Percentiles rank a stretch among this genome's conserved stretches.
Conservation (phyloP, 2,888 invertebrate species). For the Tipula helvola region DNA sequence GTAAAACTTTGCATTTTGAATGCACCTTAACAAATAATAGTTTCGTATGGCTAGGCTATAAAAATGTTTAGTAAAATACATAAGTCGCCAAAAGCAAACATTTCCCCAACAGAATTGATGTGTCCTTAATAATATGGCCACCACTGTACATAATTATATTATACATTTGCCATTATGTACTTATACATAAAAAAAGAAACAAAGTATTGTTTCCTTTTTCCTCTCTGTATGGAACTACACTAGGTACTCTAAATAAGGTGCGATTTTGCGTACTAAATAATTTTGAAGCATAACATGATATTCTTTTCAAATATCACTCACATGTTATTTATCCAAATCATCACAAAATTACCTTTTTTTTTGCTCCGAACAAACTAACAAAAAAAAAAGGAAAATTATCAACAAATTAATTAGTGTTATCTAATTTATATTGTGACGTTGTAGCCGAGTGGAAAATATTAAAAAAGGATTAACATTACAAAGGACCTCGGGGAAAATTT, state of each 20-base stretch:
- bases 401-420: neutral
- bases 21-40: too few species aligned
- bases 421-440: neutral
- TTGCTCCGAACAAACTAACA: neutral
- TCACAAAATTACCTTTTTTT: neutral
- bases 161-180: neutral
- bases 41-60: too few species aligned
- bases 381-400: neutral
- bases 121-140: too few species aligned
- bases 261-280: neutral
- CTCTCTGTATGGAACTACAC: neutral
- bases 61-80: too few species aligned
- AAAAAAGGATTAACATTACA: neutral
- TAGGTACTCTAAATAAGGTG: neutral
- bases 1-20: too few species aligned
- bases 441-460: neutral
- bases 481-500: neutral
- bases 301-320: neutral
- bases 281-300: neutral
- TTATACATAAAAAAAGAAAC: neutral
- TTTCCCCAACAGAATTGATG: too few species aligned
- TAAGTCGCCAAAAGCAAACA: too few species aligned
- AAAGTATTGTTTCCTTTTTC: neutral
- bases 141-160: too few species aligned
- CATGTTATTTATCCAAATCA: neutral